Evolutionary conservation across 2,888 invertebrate genomes (phyloP).

Genomic region (Uloborus plumipes): DNA sequence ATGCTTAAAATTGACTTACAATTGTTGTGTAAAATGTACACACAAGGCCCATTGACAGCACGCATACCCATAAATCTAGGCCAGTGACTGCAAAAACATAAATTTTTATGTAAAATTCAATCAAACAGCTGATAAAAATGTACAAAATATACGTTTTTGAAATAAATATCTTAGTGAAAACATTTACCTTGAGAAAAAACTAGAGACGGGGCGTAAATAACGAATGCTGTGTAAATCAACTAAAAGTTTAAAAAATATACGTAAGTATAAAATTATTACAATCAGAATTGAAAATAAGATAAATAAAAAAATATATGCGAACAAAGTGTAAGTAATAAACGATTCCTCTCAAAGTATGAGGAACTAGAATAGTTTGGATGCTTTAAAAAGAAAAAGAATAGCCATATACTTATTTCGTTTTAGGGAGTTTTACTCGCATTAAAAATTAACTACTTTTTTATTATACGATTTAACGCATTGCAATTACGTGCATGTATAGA

Average conservation of each 20-base stretch:
- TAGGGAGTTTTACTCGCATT: no score
- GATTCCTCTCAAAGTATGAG: not conserved
- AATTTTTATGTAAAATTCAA: not conserved
- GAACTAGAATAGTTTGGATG: not conserved
- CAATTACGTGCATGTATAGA: no score
- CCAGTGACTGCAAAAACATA: slow-evolving; percentile 80
- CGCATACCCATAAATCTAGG: slow-evolving; percentile 83
- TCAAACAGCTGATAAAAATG: no score
- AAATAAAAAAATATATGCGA: not conserved
- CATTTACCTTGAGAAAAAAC: slow-evolving; percentile 84
- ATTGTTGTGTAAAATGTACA: slow-evolving; percentile 93
- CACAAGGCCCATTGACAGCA: slow-evolving; percentile 85
- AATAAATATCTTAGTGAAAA: not conserved
- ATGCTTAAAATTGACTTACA: slow-evolving; percentile 74
- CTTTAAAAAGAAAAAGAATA: not conserved
- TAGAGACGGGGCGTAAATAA: slow-evolving; percentile 88
- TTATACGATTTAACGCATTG: no score
- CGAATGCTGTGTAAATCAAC: slow-evolving; percentile 78
- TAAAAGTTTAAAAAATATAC: slow-evolving; percentile 25
- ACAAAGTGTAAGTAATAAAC: not conserved
- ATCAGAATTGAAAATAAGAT: not conserved
- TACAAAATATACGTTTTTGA: not conserved
- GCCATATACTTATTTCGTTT: no score
- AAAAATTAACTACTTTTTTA: no score
- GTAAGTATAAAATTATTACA: not conserved